Evolutionary conservation across 2,888 invertebrate genomes (phyloP).

Genomic region (Cyclophora punctaria): DNA sequence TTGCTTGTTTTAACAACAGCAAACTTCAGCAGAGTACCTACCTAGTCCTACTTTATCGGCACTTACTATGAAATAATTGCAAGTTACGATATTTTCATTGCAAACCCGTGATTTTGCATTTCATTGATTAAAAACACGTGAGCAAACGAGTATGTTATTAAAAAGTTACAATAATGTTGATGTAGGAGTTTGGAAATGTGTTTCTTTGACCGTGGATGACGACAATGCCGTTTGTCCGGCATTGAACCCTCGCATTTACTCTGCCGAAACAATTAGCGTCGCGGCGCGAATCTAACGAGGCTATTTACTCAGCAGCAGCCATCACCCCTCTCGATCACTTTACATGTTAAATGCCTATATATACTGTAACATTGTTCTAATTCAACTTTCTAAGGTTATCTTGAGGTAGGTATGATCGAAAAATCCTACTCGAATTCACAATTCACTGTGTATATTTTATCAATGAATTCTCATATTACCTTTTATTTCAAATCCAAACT

Average conservation of each 20-base stretch:
- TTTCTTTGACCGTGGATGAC: slow-evolving; percentile 37
- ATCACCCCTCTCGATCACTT: slow-evolving; percentile 17
- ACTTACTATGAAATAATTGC: slow-evolving; percentile 1
- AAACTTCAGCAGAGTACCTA: no score
- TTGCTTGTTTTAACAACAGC: no score
- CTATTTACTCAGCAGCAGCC: slow-evolving; percentile 35
- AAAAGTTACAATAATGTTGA: background rate
- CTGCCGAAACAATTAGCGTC: slow-evolving; percentile 67
- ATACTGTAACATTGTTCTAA: background rate
- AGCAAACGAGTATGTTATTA: background rate
- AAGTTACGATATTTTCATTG: slow-evolving; percentile 11
- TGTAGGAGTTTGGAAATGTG: slow-evolving; percentile 9
- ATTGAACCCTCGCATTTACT: slow-evolving; percentile 69
- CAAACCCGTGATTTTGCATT: slow-evolving; percentile 10
- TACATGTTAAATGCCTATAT: slow-evolving; percentile 3
- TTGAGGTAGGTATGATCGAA: no score
- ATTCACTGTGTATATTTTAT: no score
- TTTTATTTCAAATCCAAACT: no score
- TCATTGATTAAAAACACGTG: slow-evolving; percentile 11
- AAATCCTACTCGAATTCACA: no score
- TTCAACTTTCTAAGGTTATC: no score
- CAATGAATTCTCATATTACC: no score
- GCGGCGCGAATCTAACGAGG: slow-evolving; percentile 48
- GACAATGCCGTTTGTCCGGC: slow-evolving; percentile 57
- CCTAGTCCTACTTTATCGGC: no score